phyloP scores from a whole-genome alignment of 2,797 vertebrate genomes.

The Rhadinocentrus ornatus region DNA sequence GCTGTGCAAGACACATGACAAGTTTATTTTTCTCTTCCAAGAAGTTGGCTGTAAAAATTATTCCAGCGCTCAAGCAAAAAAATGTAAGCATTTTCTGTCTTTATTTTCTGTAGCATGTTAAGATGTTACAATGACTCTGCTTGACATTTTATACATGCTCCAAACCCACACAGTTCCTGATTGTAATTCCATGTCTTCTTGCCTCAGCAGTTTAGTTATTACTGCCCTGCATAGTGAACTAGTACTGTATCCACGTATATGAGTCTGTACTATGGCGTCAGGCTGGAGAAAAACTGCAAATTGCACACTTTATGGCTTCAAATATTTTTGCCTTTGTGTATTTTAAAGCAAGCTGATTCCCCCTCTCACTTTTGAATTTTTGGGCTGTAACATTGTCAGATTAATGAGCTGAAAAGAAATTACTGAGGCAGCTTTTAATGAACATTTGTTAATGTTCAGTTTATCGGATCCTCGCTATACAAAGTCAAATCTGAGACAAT shows the following conservation, averaged over 20 bases:
- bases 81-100: neutral
- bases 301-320: neutral
- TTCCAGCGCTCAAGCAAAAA: neutral
- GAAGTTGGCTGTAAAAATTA: constrained; percentile 20
- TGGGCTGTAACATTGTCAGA: constrained; percentile 2
- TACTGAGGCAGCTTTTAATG: constrained; percentile 6
- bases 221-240: neutral
- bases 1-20: constrained; percentile 68
- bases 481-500: constrained; percentile 14
- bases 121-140: neutral
- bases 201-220: neutral
- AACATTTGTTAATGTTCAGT: constrained; percentile 22
- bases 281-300: neutral
- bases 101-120: neutral
- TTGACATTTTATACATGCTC: neutral
- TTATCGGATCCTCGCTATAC: constrained; percentile 12
- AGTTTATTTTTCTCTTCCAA: constrained; percentile 51
- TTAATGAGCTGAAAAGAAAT: constrained; percentile 8
- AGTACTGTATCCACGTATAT: neutral
- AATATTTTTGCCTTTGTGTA: neutral
- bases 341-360: constrained; percentile 7
- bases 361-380: constrained; percentile 2
- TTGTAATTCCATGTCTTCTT: constrained; percentile 19
- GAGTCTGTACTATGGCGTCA: neutral
- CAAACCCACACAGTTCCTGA: constrained; percentile 11